Conservation (phyloP, 2,888 invertebrate genomes). For the Mythimna impura region DNA sequence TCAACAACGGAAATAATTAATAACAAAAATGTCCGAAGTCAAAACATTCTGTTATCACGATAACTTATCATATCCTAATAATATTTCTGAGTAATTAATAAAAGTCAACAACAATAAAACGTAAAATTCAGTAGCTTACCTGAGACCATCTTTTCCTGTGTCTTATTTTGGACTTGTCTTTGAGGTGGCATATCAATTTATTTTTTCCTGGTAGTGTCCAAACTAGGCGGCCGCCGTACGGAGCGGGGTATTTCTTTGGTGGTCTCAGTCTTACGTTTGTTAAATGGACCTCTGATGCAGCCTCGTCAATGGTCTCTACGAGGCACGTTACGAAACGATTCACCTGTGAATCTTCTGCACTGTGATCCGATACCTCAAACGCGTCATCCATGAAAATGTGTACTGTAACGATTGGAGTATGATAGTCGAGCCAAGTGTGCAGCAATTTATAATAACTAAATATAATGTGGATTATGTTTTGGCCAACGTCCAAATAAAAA, state of each 20-base stretch:
- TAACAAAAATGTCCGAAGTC: constrained; percentile 19
- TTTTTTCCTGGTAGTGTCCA: constrained; percentile 97
- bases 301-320: constrained; percentile 93
- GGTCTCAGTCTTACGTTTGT: constrained; percentile 91
- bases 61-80: constrained; percentile 38
- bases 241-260: constrained; percentile 94
- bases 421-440: not conserved
- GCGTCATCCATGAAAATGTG: constrained; percentile 97
- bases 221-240: constrained; percentile 96
- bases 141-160: constrained; percentile 98
- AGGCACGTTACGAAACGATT: constrained; percentile 95
- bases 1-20: constrained; percentile 19
- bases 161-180: constrained; percentile 96
- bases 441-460: not conserved
- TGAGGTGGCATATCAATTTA: constrained; percentile 95
- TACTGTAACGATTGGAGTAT: constrained; percentile 82
- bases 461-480: not conserved
- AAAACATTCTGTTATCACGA: constrained; percentile 30
- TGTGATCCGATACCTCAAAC: constrained; percentile 91
- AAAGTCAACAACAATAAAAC: constrained; percentile 15
- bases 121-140: constrained; percentile 77
- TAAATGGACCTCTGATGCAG: constrained; percentile 93
- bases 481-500: not conserved
- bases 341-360: constrained; percentile 93
- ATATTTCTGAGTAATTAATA: constrained; percentile 13